phyloP scores from a whole-genome alignment of 2,888 invertebrate species.

The Thysanoteuthis rhombus region DNA sequence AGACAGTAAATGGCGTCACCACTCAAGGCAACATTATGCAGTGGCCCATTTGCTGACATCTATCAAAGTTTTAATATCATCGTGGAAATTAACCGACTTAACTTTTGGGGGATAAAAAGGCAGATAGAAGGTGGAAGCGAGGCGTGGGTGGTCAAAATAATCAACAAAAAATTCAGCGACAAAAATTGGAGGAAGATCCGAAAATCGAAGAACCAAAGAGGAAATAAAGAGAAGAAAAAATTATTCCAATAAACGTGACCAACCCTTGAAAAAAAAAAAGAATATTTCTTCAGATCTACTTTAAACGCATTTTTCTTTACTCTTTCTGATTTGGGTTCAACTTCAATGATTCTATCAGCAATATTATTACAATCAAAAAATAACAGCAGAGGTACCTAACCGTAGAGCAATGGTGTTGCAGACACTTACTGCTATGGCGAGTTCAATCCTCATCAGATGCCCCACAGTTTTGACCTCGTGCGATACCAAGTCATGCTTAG shows the following conservation, averaged over 20 bases:
- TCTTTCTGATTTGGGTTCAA: too few relatives aligned
- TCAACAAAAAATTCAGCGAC: not conserved
- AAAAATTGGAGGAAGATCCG: not conserved
- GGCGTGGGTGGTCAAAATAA: not conserved
- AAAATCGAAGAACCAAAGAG: not conserved
- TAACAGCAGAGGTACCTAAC: too few relatives aligned
- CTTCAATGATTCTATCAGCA: too few relatives aligned
- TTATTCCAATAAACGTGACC: not conserved
- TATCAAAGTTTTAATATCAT: not conserved
- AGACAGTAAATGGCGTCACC: not conserved
- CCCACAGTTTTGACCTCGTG: too few relatives aligned
- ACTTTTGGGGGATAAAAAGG: not conserved
- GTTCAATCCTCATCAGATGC: too few relatives aligned
- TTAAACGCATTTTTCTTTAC: too few relatives aligned
- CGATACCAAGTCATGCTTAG: too few relatives aligned
- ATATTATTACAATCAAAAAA: too few relatives aligned
- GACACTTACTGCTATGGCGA: too few relatives aligned
- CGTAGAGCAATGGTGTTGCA: too few relatives aligned
- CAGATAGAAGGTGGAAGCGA: not conserved
- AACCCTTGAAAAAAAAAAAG: too few relatives aligned
- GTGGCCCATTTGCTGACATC: not conserved
- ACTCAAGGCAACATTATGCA: not conserved
- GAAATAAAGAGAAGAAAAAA: not conserved
- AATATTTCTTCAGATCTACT: too few relatives aligned
- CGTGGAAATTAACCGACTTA: not conserved